phyloP scores from a whole-genome alignment of 2,113 vertebrate genomes.

The Otocyon megalotis region DNA sequence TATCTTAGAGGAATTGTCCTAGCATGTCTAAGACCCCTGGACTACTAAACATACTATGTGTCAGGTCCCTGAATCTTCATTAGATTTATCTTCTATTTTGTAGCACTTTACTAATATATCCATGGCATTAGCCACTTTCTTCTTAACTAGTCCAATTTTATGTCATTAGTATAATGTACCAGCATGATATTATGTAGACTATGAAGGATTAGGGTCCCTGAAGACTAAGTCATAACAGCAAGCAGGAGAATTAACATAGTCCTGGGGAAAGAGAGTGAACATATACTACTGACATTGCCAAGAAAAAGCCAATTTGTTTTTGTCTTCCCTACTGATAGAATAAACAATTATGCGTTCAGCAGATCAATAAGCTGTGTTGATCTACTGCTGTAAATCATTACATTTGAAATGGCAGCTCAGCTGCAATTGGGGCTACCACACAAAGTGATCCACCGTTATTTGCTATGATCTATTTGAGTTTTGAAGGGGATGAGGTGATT shows the following conservation, averaged over 20 bases:
- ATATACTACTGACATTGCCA: neutral
- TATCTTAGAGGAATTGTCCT: neutral
- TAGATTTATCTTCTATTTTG: neutral
- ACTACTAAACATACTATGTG: neutral
- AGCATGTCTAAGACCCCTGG: neutral
- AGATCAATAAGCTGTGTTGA: neutral
- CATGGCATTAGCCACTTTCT: neutral
- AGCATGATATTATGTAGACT: neutral
- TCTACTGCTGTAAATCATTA: neutral
- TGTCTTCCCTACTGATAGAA: neutral
- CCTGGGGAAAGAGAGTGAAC: neutral
- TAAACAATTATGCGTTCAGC: neutral
- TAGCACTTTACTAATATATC: neutral
- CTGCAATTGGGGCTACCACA: neutral
- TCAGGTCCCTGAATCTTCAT: neutral
- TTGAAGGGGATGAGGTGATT: neutral
- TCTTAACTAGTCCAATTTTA: neutral
- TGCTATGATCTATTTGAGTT: neutral
- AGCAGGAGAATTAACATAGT: neutral
- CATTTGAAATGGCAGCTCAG: neutral
- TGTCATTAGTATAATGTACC: neutral
- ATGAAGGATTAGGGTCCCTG: neutral
- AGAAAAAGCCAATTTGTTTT: neutral
- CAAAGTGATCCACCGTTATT: neutral
- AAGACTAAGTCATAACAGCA: neutral